These are phyloP conservation scores for Sarcophaga rosellei DNA, from an alignment of 2,888 invertebrate species.

Conservation along the genomic window DNA sequence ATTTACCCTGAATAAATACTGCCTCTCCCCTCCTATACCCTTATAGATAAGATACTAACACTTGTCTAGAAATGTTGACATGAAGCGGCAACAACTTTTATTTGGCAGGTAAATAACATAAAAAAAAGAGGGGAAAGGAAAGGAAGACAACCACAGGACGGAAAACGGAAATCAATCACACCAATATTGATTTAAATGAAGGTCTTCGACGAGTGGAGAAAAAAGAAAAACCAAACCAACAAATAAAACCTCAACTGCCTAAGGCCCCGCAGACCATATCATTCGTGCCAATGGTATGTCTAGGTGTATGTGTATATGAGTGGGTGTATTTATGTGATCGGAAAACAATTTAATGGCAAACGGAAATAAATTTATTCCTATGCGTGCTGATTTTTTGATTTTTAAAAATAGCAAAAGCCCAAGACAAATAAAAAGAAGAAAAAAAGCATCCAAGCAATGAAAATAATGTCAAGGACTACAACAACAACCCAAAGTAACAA, in stretches of 20 bases:
- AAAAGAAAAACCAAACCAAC: not conserved
- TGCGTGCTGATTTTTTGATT: slow-evolving; percentile 73
- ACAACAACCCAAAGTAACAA: not conserved
- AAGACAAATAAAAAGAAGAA: slow-evolving; percentile 76
- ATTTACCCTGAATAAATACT: slow-evolving; percentile 45
- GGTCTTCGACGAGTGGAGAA: not conserved
- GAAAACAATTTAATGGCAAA: slow-evolving; percentile 80
- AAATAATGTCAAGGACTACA: not conserved
- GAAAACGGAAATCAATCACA: slow-evolving; percentile 65
- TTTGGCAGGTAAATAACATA: not conserved
- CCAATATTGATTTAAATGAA: slow-evolving; percentile 60
- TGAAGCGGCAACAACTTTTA: not conserved
- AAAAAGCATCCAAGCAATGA: not conserved
- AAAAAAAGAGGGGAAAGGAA: not conserved
- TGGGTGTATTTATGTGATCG: slow-evolving; percentile 71
- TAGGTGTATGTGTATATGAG: not conserved
- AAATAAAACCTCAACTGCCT: not conserved
- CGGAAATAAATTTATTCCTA: slow-evolving; percentile 78
- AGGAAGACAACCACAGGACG: slow-evolving; percentile 37
- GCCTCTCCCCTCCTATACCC: too few species aligned
- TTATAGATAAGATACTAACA: not conserved
- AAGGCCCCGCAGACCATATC: not conserved
- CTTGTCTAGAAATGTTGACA: not conserved
- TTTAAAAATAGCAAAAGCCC: slow-evolving; percentile 62
- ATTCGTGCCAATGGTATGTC: too few species aligned